These are phyloP conservation scores for Habroteleia sp. DNA, from an alignment of 2,888 invertebrate genomes.

Conservation along the genomic window DNA sequence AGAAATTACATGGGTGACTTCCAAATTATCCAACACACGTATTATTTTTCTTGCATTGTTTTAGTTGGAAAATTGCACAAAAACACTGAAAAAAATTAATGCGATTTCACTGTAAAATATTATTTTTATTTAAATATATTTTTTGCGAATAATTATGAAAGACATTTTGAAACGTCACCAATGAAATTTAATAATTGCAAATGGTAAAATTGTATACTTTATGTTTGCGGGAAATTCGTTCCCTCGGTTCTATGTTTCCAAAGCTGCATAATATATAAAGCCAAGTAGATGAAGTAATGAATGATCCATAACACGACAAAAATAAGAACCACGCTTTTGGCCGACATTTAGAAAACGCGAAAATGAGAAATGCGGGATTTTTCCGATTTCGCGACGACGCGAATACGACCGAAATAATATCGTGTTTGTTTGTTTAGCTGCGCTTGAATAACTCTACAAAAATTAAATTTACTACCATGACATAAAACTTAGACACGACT, in stretches of 20 bases:
- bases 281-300: constrained; percentile 34
- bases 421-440: constrained; percentile 49
- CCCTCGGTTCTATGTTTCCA: constrained; percentile 25
- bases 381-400: constrained; percentile 13
- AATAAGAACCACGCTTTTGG: constrained; percentile 12
- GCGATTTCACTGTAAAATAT: no score
- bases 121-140: no score
- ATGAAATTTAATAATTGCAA: neutral
- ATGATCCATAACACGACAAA: constrained; percentile 32
- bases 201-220: constrained; percentile 20
- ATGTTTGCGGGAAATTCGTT: neutral
- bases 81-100: no score
- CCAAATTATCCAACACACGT: constrained; percentile 10
- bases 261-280: constrained; percentile 23
- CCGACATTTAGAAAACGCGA: constrained; percentile 22
- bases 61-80: no score
- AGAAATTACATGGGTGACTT: constrained; percentile 19
- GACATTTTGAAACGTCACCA: no score
- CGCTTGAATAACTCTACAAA: constrained; percentile 35
- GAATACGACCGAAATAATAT: constrained; percentile 54
- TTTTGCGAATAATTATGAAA: no score
- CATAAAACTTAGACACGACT: no score
- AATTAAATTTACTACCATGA: no score
- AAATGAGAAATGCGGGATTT: constrained; percentile 2
- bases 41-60: neutral